Base-by-base conservation (phyloP, 2,888 invertebrate genomes). In the Eupelmus urozonus region DNA sequence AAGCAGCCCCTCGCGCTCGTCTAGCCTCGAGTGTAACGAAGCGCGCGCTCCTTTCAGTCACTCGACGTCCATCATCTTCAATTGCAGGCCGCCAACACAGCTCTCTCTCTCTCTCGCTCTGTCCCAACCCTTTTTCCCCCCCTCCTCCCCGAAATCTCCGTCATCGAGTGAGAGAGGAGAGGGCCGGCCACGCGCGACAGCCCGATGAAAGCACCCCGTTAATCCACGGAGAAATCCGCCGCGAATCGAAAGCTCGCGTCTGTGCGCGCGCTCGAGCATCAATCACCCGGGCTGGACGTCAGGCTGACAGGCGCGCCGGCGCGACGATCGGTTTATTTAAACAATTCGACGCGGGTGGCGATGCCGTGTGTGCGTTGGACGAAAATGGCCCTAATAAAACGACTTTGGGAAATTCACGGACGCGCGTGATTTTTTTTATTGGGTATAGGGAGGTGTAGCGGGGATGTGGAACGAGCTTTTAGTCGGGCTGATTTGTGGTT, bases 11-110 rank as follows among this genome's bases (percentile, higher is more conserved):
- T 77, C 72, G 67, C 34, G 3, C 9, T 9, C 9, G 34, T 34
- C 5, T 34, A 34, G 18, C 0, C 53, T 66, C 55, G 67, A 69
- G 78, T 67, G 72, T 78, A 78, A 73, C 78, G 78, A 78, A 62
- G 67, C 78, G 65, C 76, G 62, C 78, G 65, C 72, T 78, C 71
- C 78, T 78, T 67, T 63, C 67, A 72, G 78, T 73, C 78, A 78
- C 78, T 78, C 78, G 67, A 78, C 78, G 78, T 73, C 78, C 78
- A 73, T 78, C 78, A 78, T 73, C 78, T 73, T 78, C 78, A 73
- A 73, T 73, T 60, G 73, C 77, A 77, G 72, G 55, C 60, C 40
- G 60, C 18, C 42, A 9, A 9, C 27, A 3, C 25, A 42, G 27
- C 25, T 27, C 51, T 23, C 11, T 40, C n/a, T n/a, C 53, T 45